Conservation (phyloP, 2,113 vertebrate genomes). For the Arenaria interpres region DNA sequence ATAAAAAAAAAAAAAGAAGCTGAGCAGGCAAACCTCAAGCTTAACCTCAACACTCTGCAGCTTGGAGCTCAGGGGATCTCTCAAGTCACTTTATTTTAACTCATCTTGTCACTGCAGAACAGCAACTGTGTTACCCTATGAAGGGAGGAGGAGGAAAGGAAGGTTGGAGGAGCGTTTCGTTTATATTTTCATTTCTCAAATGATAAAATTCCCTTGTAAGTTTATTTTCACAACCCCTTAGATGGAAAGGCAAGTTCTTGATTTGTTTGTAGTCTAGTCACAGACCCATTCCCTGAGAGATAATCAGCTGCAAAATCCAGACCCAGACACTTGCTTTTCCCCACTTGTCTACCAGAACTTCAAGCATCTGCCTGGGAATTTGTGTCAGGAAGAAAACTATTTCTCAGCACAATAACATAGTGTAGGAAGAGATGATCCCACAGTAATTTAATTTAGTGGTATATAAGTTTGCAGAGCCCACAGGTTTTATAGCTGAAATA, state of each 20-base stretch:
- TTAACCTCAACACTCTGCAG: constrained; percentile 43
- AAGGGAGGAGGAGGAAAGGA: not conserved
- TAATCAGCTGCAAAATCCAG: not conserved
- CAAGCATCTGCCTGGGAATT: not conserved
- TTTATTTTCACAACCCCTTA: not conserved
- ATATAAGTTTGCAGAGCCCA: not conserved
- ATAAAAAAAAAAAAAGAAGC: constrained; percentile 19
- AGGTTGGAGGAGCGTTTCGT: not conserved
- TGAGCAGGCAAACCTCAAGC: constrained; percentile 47
- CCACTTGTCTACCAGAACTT: not conserved
- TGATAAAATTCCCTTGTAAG: not conserved
- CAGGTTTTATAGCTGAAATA: not conserved
- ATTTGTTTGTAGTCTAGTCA: not conserved
- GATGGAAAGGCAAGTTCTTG: not conserved
- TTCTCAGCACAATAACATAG: not conserved
- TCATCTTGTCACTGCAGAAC: constrained; percentile 20
- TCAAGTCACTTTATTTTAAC: constrained; percentile 40
- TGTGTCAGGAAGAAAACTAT: not conserved
- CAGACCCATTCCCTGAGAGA: not conserved
- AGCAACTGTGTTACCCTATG: not conserved
- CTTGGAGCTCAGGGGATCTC: not conserved
- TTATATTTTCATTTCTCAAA: not conserved
- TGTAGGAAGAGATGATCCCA: not conserved
- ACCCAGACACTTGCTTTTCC: not conserved
- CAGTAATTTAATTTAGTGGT: not conserved